Evolutionary conservation across 2,797 vertebrate species (phyloP), one percentile per base, ranked within the genome.

Genomic region (Phrynocephalus guinanensis): DNA sequence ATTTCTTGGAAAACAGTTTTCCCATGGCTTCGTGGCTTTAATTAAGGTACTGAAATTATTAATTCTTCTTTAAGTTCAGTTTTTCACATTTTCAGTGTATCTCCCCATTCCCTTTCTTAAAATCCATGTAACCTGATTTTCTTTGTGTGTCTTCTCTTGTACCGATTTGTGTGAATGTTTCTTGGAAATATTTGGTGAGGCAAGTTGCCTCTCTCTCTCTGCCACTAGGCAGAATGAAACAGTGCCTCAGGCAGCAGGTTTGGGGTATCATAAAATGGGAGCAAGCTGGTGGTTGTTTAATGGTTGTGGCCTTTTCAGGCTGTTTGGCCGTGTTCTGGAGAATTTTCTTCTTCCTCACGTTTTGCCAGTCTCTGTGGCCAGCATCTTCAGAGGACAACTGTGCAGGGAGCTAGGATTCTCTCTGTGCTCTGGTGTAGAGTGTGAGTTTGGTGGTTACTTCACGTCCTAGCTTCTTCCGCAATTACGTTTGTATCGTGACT

Each of bases 31-130:
- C 86, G 67, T 77, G 77, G 33, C 20, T 68, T 48, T 89, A 92
- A 95, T 88, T 94, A 95, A 96, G 95, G 96, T 96, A 96, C 88
- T 92, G 91, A 92, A 89, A 90, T 24, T 63, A 44, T 77, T 5
- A 83, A 85, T 44, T 87, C 86, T 79, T 56, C 50, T 85, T 28
- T 10, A 18, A 44, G 26, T 33, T 48, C 8, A 60, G 2, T 44
- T 28, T 76, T 84, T 0, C 6, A 79, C 0, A 0, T 2, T 84
- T 30, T 84, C 6, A 11, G 5, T 24, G 0, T 1, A 7, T 82
- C 78, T 77, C 56, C 76, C 0, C 44, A 9, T 1, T 83, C 76
- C 2, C 7, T 68, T 84, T 50, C 76, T 86, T 88, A 22, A 48
- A 48, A 18, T 3, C 30, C 3, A 4, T 28, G 18, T n/a, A 70